Percentiles rank a stretch among this genome's conserved stretches.
phyloP scores from a whole-genome alignment of 2,797 vertebrate genomes.

The Galago senegalensis region DNA sequence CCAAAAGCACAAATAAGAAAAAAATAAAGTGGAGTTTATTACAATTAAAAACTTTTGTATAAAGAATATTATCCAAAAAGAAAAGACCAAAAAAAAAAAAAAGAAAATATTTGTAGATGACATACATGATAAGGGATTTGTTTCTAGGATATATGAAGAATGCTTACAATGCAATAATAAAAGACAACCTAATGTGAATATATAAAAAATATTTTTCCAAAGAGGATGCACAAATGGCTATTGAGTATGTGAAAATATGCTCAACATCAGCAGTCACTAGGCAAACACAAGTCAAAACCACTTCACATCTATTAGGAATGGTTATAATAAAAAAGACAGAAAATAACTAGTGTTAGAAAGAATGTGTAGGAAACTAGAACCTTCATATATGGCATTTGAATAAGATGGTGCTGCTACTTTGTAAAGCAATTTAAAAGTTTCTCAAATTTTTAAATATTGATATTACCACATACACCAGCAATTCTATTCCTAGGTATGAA shows the following conservation, averaged over 20 bases:
- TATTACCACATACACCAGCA: neutral
- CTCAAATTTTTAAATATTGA: neutral
- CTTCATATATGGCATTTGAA: neutral
- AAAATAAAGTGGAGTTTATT: neutral
- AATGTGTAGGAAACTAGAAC: neutral
- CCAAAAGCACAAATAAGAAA: neutral
- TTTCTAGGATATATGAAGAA: neutral
- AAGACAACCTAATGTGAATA: neutral
- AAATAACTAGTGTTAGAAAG: neutral
- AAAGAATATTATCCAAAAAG: neutral
- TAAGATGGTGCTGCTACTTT: neutral
- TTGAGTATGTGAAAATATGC: neutral
- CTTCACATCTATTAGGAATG: neutral
- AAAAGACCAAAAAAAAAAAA: neutral
- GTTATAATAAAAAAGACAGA: neutral
- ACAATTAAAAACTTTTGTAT: neutral
- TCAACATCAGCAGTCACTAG: neutral
- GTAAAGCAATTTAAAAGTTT: neutral
- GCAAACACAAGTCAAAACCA: neutral
- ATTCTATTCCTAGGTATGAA: neutral
- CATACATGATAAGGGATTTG: neutral
- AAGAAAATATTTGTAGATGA: neutral
- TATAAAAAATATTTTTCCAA: neutral
- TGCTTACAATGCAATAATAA: neutral
- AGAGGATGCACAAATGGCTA: neutral